Base-by-base conservation (phyloP, 2,113 vertebrate species). In the Mustelus asterias region DNA sequence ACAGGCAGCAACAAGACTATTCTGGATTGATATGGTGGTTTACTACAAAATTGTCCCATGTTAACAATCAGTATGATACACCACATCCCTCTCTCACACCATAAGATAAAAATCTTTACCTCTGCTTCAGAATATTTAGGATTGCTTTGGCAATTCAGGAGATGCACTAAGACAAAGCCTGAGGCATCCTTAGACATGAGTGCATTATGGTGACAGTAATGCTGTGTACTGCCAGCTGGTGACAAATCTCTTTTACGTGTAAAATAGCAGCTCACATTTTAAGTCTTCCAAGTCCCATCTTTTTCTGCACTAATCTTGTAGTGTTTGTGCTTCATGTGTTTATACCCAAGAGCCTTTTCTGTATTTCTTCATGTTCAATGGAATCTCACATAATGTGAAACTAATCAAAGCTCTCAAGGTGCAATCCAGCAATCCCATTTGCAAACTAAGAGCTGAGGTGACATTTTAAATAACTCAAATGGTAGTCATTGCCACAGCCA, bases 231-330 rank as follows among this genome's bases (percentile, higher is more conserved):
- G 33, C 37, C 92, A 69, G 92, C n/a, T 67, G 92, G 7, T 69
- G 92, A 94, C 92, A 94, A 94, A 94, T 65, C n/a, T 69, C 18
- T 94, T 69, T 44, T n/a, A 67, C 33, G 24, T 1, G 41, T 65
- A 94, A 94, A 69, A 41, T 69, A 94, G 65, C 60, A 41, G 26
- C 69, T 94, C 92, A 67, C 92, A 94, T 69, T 94, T 93, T 54
- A n/a, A 93, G 33, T n/a, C 33, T 14, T 93, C 65, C 90, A 93
- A 93, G 65, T 60, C 29, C 16, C 26, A 37, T 37, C 37, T 93
- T 67, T 93, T 37, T 24, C 92, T 37, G 37, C 60, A 41, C 20
- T 41, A 37, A 67, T 37, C 92, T 94, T 94, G 92, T 44, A 37
- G 26, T 94, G 60, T 93, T 93, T 93, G 60, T 93, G 54, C n/a